These are phyloP conservation scores for Myopa tessellatipennis DNA, from an alignment of 2,888 invertebrate genomes.

Conservation along the genomic window DNA sequence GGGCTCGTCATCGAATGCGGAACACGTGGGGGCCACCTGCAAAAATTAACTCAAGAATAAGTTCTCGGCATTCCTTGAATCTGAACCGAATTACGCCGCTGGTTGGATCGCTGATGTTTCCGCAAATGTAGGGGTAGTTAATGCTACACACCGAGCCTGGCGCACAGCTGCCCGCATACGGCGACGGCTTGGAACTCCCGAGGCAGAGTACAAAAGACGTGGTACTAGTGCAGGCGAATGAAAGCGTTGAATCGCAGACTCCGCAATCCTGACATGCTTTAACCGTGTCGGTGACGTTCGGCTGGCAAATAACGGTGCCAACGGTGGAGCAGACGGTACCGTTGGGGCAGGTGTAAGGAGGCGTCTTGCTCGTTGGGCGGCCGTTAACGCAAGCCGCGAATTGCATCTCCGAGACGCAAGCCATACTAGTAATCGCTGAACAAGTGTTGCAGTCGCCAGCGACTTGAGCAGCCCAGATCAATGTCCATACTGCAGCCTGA, in stretches of 20 bases:
- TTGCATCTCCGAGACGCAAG: slow-evolving; percentile 46
- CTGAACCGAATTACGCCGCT: slow-evolving; percentile 19
- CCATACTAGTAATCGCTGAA: slow-evolving; percentile 30
- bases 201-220: slow-evolving; percentile 52
- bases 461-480: neutral
- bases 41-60: neutral
- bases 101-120: slow-evolving; percentile 11
- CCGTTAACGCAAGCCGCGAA: slow-evolving; percentile 43
- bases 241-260: slow-evolving; percentile 41
- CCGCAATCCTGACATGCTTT: slow-evolving; percentile 44
- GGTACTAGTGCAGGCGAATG: slow-evolving; percentile 50
- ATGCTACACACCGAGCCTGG: slow-evolving; percentile 45
- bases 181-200: slow-evolving; percentile 3
- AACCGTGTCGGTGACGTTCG: neutral
- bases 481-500: neutral
- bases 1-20: slow-evolving; percentile 36
- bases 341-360: slow-evolving; percentile 46
- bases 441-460: slow-evolving; percentile 50
- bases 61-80: neutral
- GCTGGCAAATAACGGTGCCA: slow-evolving; percentile 44
- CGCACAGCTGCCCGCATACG: slow-evolving; percentile 47
- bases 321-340: slow-evolving; percentile 48
- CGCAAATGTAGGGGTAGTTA: slow-evolving; percentile 47
- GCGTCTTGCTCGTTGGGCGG: slow-evolving; percentile 37
- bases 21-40: slow-evolving; percentile 47